A percentile compares a stretch with the other conserved stretches of the same genome.
Evolutionary conservation across 2,888 invertebrate species (phyloP).

Genomic region (Tiliacea citrago): DNA sequence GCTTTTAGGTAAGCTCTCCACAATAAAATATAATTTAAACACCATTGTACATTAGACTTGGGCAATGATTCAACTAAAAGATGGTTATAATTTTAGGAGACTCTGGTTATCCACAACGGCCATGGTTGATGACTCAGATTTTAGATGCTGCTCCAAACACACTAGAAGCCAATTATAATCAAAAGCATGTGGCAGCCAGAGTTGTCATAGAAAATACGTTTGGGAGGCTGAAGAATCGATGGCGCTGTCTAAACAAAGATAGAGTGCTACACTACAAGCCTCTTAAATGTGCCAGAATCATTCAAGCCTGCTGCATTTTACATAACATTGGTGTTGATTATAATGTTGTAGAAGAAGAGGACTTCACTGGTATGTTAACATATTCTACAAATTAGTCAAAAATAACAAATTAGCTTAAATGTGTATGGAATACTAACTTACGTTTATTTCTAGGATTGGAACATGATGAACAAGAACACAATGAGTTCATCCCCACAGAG

Average conservation of each 20-base stretch:
- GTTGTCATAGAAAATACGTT: too few relatives aligned
- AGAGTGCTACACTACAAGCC: constrained; percentile 13
- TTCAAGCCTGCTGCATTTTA: constrained; percentile 4
- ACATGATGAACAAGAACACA: neutral
- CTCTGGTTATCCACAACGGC: too few relatives aligned
- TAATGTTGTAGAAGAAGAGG: constrained; percentile 5
- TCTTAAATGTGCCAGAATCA: constrained; percentile 13
- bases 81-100: too few relatives aligned
- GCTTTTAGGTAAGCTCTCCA: too few relatives aligned
- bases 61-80: too few relatives aligned
- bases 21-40: too few relatives aligned
- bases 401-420: neutral
- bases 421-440: constrained; percentile 1
- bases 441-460: neutral
- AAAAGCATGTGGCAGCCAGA: too few relatives aligned
- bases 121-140: too few relatives aligned
- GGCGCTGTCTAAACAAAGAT: constrained; percentile 14
- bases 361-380: neutral
- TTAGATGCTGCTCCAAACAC: too few relatives aligned
- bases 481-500: constrained; percentile 1
- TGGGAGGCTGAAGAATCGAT: constrained; percentile 18
- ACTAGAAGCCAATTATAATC: too few relatives aligned
- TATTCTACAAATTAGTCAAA: neutral
- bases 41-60: too few relatives aligned
- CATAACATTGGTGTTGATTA: constrained; percentile 4